Evolutionary conservation across 2,888 invertebrate species (phyloP).

Genomic region (Zelleria hepariella): DNA sequence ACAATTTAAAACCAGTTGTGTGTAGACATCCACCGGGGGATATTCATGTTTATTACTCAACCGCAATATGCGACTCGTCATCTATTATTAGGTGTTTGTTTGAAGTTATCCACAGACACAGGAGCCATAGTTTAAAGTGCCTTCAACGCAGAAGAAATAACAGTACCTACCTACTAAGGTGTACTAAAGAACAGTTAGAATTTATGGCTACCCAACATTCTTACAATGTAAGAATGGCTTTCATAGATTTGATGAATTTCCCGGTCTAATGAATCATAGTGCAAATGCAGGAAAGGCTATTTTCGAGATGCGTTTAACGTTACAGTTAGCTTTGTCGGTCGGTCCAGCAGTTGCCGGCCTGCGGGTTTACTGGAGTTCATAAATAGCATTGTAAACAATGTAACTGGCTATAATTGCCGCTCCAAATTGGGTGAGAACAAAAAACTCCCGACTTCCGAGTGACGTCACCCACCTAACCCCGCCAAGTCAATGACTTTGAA

Average conservation of each 20-base stretch:
- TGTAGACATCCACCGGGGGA: neutral
- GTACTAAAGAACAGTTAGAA: neutral
- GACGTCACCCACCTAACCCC: constrained; percentile 26
- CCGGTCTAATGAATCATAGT: neutral
- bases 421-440: constrained; percentile 46
- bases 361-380: constrained; percentile 13
- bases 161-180: neutral
- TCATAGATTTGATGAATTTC: neutral
- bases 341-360: neutral
- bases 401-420: constrained; percentile 38
- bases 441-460: constrained; percentile 31
- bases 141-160: neutral
- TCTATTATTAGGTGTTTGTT: neutral
- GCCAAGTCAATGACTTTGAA: constrained; percentile 30
- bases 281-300: neutral
- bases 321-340: neutral
- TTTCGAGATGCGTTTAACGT: neutral
- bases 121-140: neutral
- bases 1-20: neutral
- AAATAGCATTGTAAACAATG: constrained; percentile 36
- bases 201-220: neutral
- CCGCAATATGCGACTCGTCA: neutral
- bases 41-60: neutral
- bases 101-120: neutral
- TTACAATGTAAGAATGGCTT: neutral